Conservation (phyloP, 2,113 vertebrate genomes). For the Mus musculus region DNA sequence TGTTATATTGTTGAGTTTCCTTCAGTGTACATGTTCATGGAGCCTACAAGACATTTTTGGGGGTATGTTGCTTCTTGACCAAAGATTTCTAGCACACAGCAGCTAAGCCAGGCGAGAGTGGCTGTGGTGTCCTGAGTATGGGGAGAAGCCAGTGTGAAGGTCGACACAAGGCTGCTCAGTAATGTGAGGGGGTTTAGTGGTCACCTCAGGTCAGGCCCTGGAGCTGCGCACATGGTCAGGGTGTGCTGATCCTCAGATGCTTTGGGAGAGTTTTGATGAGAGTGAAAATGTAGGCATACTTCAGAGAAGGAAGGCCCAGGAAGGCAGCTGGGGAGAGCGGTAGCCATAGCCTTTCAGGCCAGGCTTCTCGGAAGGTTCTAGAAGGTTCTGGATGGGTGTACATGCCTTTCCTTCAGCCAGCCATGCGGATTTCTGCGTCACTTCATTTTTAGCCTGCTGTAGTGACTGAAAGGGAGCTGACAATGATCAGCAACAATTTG, state of each 20-base stretch:
- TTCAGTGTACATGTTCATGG: neutral
- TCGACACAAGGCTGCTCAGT: accelerated
- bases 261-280: accelerated
- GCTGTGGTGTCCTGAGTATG: neutral
- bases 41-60: neutral
- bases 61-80: neutral
- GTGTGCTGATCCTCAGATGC: neutral
- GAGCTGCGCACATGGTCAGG: neutral
- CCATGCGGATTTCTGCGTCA: accelerated
- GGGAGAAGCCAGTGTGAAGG: neutral
- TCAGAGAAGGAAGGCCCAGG: neutral
- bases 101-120: neutral
- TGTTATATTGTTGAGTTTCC: conserved; percentile 27
- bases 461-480: neutral
- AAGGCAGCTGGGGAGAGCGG: neutral
- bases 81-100: neutral
- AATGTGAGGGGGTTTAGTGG: accelerated
- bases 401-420: neutral
- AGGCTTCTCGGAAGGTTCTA: neutral
- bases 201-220: no score
- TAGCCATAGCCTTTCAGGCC: accelerated
- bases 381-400: neutral
- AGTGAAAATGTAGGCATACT: neutral
- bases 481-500: neutral
- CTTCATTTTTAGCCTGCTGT: neutral